Conservation (phyloP, 2,113 vertebrate species). For the Pandion haliaetus region DNA sequence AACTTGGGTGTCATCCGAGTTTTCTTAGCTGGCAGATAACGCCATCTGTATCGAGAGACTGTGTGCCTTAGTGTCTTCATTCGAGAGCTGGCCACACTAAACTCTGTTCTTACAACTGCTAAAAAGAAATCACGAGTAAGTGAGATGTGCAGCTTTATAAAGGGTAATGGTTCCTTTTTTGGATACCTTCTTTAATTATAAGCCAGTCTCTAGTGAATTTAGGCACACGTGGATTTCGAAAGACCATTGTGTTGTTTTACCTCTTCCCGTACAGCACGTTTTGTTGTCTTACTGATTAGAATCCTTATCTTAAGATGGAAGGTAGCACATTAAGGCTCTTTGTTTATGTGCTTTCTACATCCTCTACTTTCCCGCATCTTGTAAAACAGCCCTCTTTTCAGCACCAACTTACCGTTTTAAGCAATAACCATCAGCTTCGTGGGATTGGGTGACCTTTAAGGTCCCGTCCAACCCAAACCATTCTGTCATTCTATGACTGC, state of each 20-base stretch:
- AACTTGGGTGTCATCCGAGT: neutral
- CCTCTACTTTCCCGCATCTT: neutral
- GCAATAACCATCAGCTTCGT: rapidly evolving
- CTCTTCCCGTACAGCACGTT: neutral
- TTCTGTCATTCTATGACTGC: too few species aligned
- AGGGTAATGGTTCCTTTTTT: neutral
- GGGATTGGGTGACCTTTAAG: too few species aligned
- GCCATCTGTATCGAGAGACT: neutral
- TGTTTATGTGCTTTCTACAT: rapidly evolving
- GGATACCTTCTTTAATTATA: neutral
- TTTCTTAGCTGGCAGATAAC: neutral
- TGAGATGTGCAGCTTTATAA: neutral
- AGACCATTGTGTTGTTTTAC: neutral
- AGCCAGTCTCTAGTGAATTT: neutral
- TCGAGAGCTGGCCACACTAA: neutral
- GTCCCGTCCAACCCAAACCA: too few species aligned
- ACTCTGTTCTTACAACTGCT: neutral
- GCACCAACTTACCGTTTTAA: neutral
- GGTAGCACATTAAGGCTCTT: rapidly evolving
- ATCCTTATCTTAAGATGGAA: neutral
- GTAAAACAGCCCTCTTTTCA: neutral
- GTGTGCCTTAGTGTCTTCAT: neutral
- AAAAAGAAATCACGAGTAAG: neutral
- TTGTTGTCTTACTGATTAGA: neutral
- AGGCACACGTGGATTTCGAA: neutral